phyloP scores from a whole-genome alignment of 2,797 vertebrate genomes.

The Pipistrellus pygmaeus region DNA sequence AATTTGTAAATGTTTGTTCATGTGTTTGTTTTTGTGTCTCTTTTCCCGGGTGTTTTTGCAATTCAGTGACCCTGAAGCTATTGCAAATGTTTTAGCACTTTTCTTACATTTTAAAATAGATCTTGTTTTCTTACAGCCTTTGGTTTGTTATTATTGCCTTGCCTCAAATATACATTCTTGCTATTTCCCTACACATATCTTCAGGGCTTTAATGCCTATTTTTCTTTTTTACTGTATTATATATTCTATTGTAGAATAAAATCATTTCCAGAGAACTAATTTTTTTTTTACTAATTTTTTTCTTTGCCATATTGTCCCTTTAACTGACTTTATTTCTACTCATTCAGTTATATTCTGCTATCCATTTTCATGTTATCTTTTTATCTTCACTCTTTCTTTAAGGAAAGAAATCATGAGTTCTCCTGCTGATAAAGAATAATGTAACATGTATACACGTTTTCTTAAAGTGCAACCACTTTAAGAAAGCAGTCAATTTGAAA shows the following conservation, averaged over 20 bases:
- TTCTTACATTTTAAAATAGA: conserved; percentile 68
- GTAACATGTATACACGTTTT: conserved; percentile 35
- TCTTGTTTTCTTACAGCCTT: conserved; percentile 48
- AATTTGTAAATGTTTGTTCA: neutral
- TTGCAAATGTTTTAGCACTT: neutral
- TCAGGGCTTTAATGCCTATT: conserved; percentile 36
- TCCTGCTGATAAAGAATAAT: conserved; percentile 71
- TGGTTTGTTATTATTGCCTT: conserved; percentile 6
- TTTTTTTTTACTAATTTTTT: neutral
- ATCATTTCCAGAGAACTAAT: neutral
- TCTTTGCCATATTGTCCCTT: neutral
- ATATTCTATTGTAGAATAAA: conserved; percentile 53
- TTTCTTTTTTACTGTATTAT: conserved; percentile 68
- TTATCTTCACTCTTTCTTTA: conserved; percentile 73
- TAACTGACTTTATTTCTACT: conserved; percentile 58
- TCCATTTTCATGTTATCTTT: conserved; percentile 55
- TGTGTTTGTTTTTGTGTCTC: conserved; percentile 39
- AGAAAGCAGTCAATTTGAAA: conserved; percentile 67
- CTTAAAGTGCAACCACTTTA: conserved; percentile 81
- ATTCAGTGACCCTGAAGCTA: neutral
- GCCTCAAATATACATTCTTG: conserved; percentile 65
- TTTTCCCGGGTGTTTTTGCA: conserved; percentile 35
- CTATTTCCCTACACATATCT: conserved; percentile 62
- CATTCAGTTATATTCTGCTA: neutral
- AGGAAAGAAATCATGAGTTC: conserved; percentile 69